Evolutionary conservation across 2,888 invertebrate genomes (phyloP).

Genomic region (Maniola hyperantus): DNA sequence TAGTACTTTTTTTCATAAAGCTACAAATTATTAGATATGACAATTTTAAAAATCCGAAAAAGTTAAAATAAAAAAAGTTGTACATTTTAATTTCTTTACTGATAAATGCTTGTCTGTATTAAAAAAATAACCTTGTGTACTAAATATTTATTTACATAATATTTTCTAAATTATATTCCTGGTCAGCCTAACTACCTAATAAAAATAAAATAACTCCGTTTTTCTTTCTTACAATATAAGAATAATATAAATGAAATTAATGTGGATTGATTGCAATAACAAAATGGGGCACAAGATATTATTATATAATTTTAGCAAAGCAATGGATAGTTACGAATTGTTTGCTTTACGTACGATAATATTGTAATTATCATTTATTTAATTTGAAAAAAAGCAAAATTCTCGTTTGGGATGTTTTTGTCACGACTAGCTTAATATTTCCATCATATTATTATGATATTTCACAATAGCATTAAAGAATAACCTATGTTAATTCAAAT

Average conservation of each 20-base stretch:
- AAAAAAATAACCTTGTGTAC: neutral
- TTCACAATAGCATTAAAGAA: neutral
- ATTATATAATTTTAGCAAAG: no score
- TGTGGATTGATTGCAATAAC: neutral
- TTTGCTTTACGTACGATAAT: no score
- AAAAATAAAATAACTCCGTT: constrained; percentile 6
- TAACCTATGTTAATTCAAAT: neutral
- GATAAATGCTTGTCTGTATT: neutral
- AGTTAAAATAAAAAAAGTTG: neutral
- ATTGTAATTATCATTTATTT: no score
- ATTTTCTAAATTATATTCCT: constrained; percentile 15
- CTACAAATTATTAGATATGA: neutral
- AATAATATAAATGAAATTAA: neutral
- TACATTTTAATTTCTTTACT: neutral
- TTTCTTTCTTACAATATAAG: neutral
- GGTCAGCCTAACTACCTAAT: constrained; percentile 2
- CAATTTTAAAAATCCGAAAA: neutral
- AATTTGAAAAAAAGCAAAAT: neutral
- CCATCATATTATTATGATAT: neutral
- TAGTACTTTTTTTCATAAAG: neutral
- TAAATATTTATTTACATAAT: neutral
- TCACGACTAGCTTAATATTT: no score
- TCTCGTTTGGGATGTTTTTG: neutral
- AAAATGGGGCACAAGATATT: neutral
- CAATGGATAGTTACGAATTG: no score